Percentiles rank a stretch among this genome's conserved stretches.
Conservation (phyloP, 92 coral and sea anemone genomes). For the Nematostella vectensis region DNA sequence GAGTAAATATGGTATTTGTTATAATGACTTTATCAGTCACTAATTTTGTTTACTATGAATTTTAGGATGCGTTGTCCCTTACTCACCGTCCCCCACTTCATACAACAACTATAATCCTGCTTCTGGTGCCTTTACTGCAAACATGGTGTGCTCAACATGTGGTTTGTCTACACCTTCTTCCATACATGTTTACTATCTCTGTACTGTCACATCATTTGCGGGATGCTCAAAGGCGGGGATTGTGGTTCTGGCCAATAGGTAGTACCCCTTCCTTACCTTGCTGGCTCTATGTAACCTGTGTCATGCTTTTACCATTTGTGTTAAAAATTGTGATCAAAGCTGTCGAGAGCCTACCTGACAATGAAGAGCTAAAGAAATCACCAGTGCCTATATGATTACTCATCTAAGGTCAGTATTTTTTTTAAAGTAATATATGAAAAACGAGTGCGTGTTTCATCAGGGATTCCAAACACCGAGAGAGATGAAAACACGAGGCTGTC, state of each 20-base stretch:
- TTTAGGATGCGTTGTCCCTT: constrained; percentile 73
- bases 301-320: constrained; percentile 36
- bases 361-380: not conserved
- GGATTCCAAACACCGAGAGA: too few species aligned
- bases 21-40: too few species aligned
- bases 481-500: too few species aligned
- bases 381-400: not conserved
- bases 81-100: constrained; percentile 67
- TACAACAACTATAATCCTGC: constrained; percentile 53
- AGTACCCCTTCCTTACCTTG: constrained; percentile 76
- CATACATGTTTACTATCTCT: constrained; percentile 63
- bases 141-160: constrained; percentile 55
- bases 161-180: constrained; percentile 35
- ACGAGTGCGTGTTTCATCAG: too few species aligned
- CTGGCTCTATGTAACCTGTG: constrained; percentile 53
- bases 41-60: too few species aligned
- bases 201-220: constrained; percentile 84
- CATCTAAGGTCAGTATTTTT: too few species aligned
- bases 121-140: constrained; percentile 62
- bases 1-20: too few species aligned
- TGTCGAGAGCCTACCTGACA: constrained; percentile 10
- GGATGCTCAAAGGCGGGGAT: constrained; percentile 78
- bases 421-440: too few species aligned
- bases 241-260: constrained; percentile 97
- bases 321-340: constrained; percentile 19